These are phyloP conservation scores for Nerophis lumbriciformis DNA, from an alignment of 2,113 vertebrate species.

Conservation along the genomic window DNA sequence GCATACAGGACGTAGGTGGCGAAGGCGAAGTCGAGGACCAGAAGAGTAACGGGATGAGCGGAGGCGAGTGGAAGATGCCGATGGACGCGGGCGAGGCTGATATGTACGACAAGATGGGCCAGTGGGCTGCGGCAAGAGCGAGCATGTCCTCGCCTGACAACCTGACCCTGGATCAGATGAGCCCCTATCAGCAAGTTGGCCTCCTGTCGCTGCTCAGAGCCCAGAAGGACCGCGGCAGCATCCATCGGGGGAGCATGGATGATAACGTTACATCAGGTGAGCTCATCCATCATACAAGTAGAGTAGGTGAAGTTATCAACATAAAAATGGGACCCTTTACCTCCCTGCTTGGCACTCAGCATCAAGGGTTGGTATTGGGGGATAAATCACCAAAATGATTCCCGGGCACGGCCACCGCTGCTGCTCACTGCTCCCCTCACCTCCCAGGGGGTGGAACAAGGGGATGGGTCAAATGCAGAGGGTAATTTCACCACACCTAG, in stretches of 20 bases:
- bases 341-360: too few relatives aligned
- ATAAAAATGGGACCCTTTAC: not conserved
- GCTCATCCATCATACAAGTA: not conserved
- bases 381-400: too few relatives aligned
- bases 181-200: slow-evolving; percentile 77
- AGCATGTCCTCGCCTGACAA: slow-evolving; percentile 68
- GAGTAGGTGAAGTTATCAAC: not conserved
- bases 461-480: too few relatives aligned
- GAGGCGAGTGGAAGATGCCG: slow-evolving; percentile 57
- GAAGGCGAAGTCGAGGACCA: slow-evolving; percentile 28
- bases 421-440: too few relatives aligned
- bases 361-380: too few relatives aligned
- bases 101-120: slow-evolving; percentile 73
- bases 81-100: slow-evolving; percentile 44
- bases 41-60: slow-evolving; percentile 25
- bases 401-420: too few relatives aligned
- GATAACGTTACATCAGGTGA: slow-evolving; percentile 74
- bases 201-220: slow-evolving; percentile 89
- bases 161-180: slow-evolving; percentile 75
- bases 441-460: too few relatives aligned
- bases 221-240: slow-evolving; percentile 80
- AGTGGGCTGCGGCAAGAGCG: slow-evolving; percentile 42
- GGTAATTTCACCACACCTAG: too few relatives aligned
- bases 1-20: not conserved
- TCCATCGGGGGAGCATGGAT: slow-evolving; percentile 80